Base-by-base conservation (phyloP, 2,797 vertebrate species). In the Todus mexicanus region DNA sequence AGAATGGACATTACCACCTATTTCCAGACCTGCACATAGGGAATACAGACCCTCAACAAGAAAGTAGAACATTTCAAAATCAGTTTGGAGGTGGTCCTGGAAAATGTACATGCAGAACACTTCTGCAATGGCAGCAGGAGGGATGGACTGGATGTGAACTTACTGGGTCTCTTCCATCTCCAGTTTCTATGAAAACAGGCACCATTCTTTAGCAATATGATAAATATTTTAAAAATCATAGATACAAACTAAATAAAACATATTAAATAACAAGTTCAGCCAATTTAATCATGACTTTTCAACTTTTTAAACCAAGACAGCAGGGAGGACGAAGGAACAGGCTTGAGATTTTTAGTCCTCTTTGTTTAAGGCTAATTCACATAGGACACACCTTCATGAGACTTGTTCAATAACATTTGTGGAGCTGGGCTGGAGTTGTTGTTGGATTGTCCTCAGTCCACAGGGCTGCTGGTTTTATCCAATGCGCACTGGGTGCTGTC, bases 261-360 rank as follows among this genome's bases (percentile, higher is more conserved):
- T 95, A 95, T 95, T 95, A 95, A 96, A 96, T 95, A 95, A 89
- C 92, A 95, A 96, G 82, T 92, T 90, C 89, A 80, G 96, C 96
- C 96, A 96, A 96, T 90, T 94, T 94, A 96, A 96, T 95, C 96
- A 96, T 95, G 95, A 96, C 96, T 95, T 92, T 91, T 96, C 94
- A 96, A 94, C 96, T 96, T 95, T 95, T 95, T 95, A 92, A 96
- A 92, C 84, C 84, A 95, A 95, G 91, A 93, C 96, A 96, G 94
- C 96, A 54, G 94, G 95, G 94, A 95, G 35, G 92, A 90, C 95
- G 79, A 96, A 83, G 87, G 84, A 96, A 96, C 64, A 69, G 91
- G 94, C 90, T 92, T 7, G 79, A 96, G 95, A 94, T 86, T 96
- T 96, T 95, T 68, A 91, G 89, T 84, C 92, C 79, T 92, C 96